Percentiles rank a stretch among this genome's conserved stretches.
These are phyloP conservation scores for Erythrolamprus reginae DNA, from an alignment of 2,113 vertebrate genomes.

Conservation along the genomic window DNA sequence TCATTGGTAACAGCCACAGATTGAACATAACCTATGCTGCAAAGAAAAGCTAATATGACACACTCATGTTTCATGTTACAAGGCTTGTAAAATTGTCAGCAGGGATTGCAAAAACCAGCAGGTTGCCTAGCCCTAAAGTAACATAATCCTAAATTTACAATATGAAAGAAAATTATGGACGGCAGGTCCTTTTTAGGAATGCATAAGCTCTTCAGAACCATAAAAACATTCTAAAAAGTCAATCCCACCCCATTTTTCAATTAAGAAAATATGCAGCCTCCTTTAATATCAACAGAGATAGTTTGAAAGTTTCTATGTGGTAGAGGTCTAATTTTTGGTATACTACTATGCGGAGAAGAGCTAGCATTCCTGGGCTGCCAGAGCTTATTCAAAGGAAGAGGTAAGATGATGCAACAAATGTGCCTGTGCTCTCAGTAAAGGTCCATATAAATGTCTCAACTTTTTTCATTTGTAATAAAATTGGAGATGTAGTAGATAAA, in stretches of 20 bases:
- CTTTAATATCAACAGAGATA: background rate
- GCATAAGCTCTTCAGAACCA: background rate
- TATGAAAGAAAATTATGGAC: background rate
- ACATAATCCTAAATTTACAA: background rate
- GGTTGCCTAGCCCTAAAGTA: background rate
- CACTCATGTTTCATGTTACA: background rate
- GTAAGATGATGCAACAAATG: background rate
- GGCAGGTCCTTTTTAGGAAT: background rate
- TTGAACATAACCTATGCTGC: background rate
- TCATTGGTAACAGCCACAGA: background rate
- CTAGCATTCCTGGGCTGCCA: background rate
- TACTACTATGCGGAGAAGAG: background rate
- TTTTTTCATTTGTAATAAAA: background rate
- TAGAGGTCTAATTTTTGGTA: background rate
- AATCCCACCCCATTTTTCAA: background rate
- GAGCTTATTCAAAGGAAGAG: background rate
- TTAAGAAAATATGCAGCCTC: background rate
- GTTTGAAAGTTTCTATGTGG: background rate
- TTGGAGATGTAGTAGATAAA: background rate
- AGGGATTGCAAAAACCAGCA: background rate
- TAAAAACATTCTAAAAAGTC: background rate
- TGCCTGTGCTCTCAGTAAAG: background rate
- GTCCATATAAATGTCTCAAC: background rate
- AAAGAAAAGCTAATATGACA: background rate
- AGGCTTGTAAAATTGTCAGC: background rate